A percentile compares a stretch with the other conserved stretches of the same genome.
Evolutionary conservation across 2,888 invertebrate species (phyloP).

Genomic region (Magallana nippona): DNA sequence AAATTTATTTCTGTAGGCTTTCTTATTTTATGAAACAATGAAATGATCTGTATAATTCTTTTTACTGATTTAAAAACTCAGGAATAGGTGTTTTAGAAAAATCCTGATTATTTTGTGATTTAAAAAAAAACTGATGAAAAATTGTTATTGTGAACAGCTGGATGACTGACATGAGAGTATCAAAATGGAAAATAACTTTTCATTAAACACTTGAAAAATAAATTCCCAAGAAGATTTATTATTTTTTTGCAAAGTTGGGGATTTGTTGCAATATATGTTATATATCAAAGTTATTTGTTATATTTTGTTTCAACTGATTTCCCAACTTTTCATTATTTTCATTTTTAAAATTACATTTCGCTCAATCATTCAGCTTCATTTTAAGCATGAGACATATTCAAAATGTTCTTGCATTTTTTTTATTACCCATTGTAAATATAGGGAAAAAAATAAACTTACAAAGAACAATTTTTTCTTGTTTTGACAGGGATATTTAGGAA

Average conservation of each 20-base stretch:
- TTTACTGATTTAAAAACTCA: conserved; percentile 30
- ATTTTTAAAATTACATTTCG: conserved; percentile 36
- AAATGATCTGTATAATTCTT: conserved; percentile 13
- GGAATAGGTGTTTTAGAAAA: conserved; percentile 38
- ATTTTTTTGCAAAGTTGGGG: conserved; percentile 47
- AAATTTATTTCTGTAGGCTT: conserved; percentile 29
- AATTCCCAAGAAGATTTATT: conserved; percentile 7
- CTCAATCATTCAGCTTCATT: conserved; percentile 32
- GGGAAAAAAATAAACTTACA: conserved; percentile 38
- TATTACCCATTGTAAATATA: conserved; percentile 41
- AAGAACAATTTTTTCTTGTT: conserved; percentile 28
- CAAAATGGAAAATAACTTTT: conserved; percentile 27
- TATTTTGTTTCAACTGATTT: conserved; percentile 49
- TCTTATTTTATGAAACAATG: background rate
- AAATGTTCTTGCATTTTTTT: conserved; percentile 38
- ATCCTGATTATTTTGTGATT: conserved; percentile 27
- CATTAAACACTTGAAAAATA: background rate
- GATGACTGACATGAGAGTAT: conserved; percentile 27
- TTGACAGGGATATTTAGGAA: conserved; percentile 15
- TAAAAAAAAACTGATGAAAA: background rate
- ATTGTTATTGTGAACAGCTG: background rate
- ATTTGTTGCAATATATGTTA: conserved; percentile 54
- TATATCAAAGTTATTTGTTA: conserved; percentile 46
- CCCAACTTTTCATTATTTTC: conserved; percentile 47
- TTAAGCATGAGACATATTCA: conserved; percentile 36